phyloP scores from a whole-genome alignment of 2,797 vertebrate genomes.

The Alfaro cultratus region DNA sequence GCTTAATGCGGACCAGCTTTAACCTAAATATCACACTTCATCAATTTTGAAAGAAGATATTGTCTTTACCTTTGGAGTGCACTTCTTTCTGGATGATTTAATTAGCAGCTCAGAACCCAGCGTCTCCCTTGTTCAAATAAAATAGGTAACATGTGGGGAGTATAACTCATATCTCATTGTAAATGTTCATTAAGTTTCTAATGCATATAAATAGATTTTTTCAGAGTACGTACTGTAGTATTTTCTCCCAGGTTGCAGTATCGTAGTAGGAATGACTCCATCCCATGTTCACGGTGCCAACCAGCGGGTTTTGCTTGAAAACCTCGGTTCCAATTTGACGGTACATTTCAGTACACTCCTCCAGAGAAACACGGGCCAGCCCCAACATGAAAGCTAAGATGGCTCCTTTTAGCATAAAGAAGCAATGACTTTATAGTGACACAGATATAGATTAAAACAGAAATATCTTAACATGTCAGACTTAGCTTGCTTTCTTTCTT shows the following conservation, averaged over 20 bases:
- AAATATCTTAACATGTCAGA: neutral
- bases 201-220: neutral
- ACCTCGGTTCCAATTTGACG: conserved; percentile 79
- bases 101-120: conserved; percentile 76
- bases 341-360: conserved; percentile 82
- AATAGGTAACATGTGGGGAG: conserved; percentile 6
- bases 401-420: conserved; percentile 64
- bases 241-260: conserved; percentile 80
- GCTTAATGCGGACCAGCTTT: neutral
- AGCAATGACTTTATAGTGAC: conserved; percentile 8
- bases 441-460: neutral
- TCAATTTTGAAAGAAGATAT: neutral
- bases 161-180: neutral
- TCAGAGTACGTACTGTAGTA: conserved; percentile 69
- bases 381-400: conserved; percentile 82
- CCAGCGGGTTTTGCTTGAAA: conserved; percentile 79
- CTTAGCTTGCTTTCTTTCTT: neutral
- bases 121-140: conserved; percentile 69
- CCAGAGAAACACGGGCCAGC: conserved; percentile 74
- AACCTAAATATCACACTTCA: neutral
- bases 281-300: conserved; percentile 83
- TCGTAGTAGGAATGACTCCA: conserved; percentile 83
- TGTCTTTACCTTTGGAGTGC: conserved; percentile 76
- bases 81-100: conserved; percentile 74
- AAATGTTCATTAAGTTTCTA: neutral